Base-by-base conservation (phyloP, 2,797 vertebrate species). In the Hafferia zeledoni region DNA sequence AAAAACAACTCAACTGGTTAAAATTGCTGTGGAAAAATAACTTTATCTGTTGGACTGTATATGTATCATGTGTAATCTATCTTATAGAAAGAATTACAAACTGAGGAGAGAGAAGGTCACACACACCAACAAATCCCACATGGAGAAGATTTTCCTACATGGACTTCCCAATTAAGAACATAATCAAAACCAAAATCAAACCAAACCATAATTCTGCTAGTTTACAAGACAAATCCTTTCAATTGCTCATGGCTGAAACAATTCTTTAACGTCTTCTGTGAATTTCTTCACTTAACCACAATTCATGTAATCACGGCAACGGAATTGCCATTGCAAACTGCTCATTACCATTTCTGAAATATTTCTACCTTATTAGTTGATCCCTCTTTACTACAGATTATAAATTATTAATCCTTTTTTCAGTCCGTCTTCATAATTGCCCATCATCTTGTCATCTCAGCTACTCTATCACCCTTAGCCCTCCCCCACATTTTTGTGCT, bases 11-110 rank as follows among this genome's bases (percentile, higher is more conserved):
- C 80, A 87, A 63, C 23, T 71, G 83, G 44, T 61, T 84, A 91
- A 94, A 96, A 94, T 0, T 72, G 60, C 27, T n/a, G 30, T 70
- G 70, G 67, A 88, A 94, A 94, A 91, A 81, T 74, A 91, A 72
- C 41, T 44, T 7, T 69, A n/a, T 65, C 80, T 82, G n/a, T 30
- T 90, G 53, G 79, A 93, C 44, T 18, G 37, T 77, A 67, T 35
- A 31, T 84, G 43, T 76, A 61, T 63, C 65, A 65, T 8, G 15
- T 20, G 60, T 25, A 82, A 95, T 87, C 77, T 83, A 60, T 90
- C 49, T 84, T 77, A 68, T 0, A 83, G 70, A 89, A 84, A 82
- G 53, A 82, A 91, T 76, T 83, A 90, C 49, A 90, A 31, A 68
- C 72, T 80, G n/a, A 72, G n/a, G 49, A 67, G n/a, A 82, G 23